phyloP scores from a whole-genome alignment of 2,888 invertebrate species.

The Teleogryllus oceanicus region DNA sequence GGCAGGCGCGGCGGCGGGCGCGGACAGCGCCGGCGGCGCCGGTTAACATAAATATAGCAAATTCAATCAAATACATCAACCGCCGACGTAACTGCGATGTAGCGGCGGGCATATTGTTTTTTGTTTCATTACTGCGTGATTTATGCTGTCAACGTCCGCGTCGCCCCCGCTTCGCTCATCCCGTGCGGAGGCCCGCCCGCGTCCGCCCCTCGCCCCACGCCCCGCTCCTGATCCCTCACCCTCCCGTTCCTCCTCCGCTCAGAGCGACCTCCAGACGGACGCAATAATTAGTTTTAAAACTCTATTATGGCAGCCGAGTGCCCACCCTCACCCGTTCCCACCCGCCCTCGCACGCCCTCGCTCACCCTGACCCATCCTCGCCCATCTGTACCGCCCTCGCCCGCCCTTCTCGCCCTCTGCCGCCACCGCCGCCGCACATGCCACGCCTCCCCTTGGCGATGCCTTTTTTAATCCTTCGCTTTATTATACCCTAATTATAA shows the following conservation, averaged over 20 bases:
- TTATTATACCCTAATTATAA: background rate
- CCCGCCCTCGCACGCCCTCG: too few species aligned
- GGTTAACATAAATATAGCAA: background rate
- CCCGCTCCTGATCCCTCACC: too few species aligned
- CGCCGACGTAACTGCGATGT: background rate
- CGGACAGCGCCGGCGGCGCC: background rate
- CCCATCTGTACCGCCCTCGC: too few species aligned
- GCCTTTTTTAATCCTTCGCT: background rate
- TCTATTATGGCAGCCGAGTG: background rate
- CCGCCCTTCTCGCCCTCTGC: background rate
- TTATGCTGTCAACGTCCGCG: background rate
- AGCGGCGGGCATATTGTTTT: background rate
- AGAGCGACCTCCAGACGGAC: too few species aligned
- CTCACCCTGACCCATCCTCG: background rate
- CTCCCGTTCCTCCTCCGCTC: background rate
- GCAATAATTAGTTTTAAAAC: too few species aligned
- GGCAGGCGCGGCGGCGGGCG: too few species aligned
- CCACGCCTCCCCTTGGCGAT: background rate
- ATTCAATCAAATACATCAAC: background rate
- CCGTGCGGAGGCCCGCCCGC: background rate
- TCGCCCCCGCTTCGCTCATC: too few species aligned
- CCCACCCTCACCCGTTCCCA: background rate
- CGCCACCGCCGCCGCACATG: background rate
- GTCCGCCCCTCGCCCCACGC: background rate
- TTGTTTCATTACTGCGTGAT: background rate